A percentile compares a stretch with the other conserved stretches of the same genome.
phyloP scores from a whole-genome alignment of 2,888 invertebrate genomes.

The Apamea sordens region DNA sequence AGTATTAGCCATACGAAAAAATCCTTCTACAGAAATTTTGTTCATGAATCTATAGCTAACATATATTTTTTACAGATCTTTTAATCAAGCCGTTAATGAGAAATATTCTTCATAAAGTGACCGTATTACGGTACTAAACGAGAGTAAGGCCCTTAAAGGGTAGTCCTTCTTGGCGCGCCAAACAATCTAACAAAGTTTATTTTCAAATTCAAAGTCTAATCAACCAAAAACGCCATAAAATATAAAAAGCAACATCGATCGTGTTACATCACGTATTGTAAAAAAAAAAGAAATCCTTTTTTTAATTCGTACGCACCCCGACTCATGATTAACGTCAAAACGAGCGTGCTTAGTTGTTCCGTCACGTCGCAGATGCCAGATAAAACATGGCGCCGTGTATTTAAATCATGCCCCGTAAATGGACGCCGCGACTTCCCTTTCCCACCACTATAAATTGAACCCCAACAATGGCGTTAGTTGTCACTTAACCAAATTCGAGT shows the following conservation, averaged over 20 bases:
- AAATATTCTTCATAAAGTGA: no score
- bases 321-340: constrained; percentile 70
- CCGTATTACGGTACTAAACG: no score
- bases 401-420: constrained; percentile 83
- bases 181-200: not conserved
- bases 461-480: constrained; percentile 64
- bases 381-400: constrained; percentile 84
- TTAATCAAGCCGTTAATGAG: no score
- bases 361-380: constrained; percentile 86
- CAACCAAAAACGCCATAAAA: not conserved
- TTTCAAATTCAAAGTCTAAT: not conserved
- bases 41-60: no score
- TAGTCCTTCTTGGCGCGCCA: not conserved
- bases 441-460: constrained; percentile 73
- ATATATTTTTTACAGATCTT: no score
- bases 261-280: constrained; percentile 29
- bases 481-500: constrained; percentile 53
- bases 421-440: constrained; percentile 75
- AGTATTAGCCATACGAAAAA: no score
- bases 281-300: constrained; percentile 34
- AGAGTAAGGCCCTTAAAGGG: no score
- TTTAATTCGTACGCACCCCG: constrained; percentile 66
- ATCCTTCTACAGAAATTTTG: no score
- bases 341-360: constrained; percentile 77
- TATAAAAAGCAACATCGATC: constrained; percentile 22